These are phyloP conservation scores for Nomada hirtipes DNA, from an alignment of 2,888 invertebrate genomes.

Conservation along the genomic window DNA sequence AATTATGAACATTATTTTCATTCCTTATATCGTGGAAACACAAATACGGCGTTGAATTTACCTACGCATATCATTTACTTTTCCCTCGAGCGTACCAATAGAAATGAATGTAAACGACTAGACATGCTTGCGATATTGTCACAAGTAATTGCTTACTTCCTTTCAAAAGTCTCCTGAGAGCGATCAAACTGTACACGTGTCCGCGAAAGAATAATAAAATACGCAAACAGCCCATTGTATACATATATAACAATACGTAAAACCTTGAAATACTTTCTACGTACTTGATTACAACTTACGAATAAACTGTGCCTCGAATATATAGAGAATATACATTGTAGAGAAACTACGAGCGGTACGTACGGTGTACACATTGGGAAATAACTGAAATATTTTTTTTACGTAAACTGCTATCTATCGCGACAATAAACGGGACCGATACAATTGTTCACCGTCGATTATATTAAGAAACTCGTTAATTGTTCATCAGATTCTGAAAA, in stretches of 20 bases:
- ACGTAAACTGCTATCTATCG: neutral
- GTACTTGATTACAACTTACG: constrained; percentile 45
- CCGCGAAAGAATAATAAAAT: constrained; percentile 15
- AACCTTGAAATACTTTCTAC: constrained; percentile 58
- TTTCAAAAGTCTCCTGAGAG: constrained; percentile 57
- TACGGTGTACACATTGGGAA: constrained; percentile 2
- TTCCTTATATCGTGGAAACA: constrained; percentile 46
- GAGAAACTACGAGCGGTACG: constrained; percentile 31
- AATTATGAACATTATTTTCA: constrained; percentile 61
- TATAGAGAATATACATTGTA: constrained; percentile 11
- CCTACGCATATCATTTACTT: constrained; percentile 48
- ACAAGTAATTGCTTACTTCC: constrained; percentile 60
- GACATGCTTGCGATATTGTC: constrained; percentile 64
- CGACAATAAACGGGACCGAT: neutral
- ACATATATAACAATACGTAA: constrained; percentile 31
- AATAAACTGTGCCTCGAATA: constrained; percentile 48
- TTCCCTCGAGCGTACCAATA: constrained; percentile 41
- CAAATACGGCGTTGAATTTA: constrained; percentile 54
- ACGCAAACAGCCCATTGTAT: constrained; percentile 23
- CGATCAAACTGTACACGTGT: constrained; percentile 24
- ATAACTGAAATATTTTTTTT: constrained; percentile 16
- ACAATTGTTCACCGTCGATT: neutral
- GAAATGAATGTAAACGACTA: constrained; percentile 70
- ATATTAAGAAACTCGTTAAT: neutral
- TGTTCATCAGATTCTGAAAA: constrained; percentile 5